Conservation (phyloP, 2,113 vertebrate genomes). For the Trogon surrucura region DNA sequence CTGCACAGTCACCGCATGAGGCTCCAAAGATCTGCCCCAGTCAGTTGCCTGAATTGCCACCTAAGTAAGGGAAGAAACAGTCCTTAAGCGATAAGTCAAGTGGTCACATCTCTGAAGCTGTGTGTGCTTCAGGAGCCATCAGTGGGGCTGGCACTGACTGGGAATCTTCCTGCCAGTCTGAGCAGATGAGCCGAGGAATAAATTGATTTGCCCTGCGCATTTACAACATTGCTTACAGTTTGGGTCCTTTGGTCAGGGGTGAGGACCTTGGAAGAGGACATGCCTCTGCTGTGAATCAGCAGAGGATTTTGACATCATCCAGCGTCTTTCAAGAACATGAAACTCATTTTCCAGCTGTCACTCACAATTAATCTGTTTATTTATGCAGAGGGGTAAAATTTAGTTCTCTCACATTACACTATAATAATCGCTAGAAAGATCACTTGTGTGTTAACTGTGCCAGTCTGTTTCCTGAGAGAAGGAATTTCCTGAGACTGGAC, state of each 20-base stretch:
- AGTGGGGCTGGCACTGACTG: neutral
- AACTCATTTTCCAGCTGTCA: neutral
- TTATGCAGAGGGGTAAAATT: neutral
- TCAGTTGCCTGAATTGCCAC: neutral
- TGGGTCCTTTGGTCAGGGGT: neutral
- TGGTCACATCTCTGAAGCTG: neutral
- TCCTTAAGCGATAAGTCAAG: neutral
- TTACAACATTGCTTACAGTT: neutral
- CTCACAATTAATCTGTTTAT: neutral
- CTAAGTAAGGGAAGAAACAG: neutral
- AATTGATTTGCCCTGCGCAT: neutral
- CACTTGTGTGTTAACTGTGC: neutral
- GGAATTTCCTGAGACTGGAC: neutral
- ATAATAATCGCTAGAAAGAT: neutral
- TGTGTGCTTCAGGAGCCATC: neutral
- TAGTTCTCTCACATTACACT: neutral
- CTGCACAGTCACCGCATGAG: neutral
- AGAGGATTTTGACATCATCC: neutral
- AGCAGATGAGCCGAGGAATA: neutral
- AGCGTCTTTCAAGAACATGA: neutral
- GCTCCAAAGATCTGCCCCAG: neutral
- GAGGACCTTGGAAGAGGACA: neutral
- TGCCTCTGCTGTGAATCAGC: neutral
- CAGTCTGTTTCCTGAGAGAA: neutral
- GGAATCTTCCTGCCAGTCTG: neutral